Conservation (phyloP, 2,113 vertebrate species). For the Arenaria interpres region DNA sequence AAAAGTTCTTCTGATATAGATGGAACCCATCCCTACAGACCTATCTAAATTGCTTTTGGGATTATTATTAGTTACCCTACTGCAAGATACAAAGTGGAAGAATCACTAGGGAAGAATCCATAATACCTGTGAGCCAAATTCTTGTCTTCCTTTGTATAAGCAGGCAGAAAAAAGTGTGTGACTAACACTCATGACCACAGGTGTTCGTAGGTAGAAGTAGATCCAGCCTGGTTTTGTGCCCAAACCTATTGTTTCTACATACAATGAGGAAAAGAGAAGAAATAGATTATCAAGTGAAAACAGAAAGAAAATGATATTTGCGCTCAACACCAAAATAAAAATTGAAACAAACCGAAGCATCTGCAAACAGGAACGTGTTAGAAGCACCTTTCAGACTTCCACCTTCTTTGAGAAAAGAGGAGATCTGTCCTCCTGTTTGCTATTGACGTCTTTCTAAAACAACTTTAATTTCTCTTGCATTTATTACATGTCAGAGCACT, state of each 20-base stretch:
- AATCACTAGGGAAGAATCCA: not conserved
- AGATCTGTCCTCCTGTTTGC: not conserved
- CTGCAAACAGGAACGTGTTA: not conserved
- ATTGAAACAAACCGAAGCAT: not conserved
- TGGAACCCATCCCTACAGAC: not conserved
- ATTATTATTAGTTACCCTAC: fast-evolving
- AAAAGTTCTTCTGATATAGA: not conserved
- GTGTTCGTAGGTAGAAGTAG: not conserved
- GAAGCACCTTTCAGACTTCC: not conserved
- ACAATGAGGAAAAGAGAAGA: not conserved
- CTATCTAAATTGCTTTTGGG: not conserved
- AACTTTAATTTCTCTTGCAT: slow-evolving; percentile 57
- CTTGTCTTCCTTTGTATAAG: not conserved
- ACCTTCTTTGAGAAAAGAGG: not conserved
- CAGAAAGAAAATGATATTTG: not conserved
- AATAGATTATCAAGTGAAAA: not conserved
- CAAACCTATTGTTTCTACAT: not conserved
- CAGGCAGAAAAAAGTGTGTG: not conserved
- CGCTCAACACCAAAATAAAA: not conserved
- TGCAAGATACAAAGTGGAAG: not conserved
- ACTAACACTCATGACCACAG: not conserved
- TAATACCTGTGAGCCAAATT: not conserved
- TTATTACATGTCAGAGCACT: slow-evolving; percentile 51
- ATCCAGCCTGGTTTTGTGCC: not conserved
- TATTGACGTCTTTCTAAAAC: not conserved